Conservation (phyloP, 1,140 invertebrate species). For the Zaprionus taronus region DNA sequence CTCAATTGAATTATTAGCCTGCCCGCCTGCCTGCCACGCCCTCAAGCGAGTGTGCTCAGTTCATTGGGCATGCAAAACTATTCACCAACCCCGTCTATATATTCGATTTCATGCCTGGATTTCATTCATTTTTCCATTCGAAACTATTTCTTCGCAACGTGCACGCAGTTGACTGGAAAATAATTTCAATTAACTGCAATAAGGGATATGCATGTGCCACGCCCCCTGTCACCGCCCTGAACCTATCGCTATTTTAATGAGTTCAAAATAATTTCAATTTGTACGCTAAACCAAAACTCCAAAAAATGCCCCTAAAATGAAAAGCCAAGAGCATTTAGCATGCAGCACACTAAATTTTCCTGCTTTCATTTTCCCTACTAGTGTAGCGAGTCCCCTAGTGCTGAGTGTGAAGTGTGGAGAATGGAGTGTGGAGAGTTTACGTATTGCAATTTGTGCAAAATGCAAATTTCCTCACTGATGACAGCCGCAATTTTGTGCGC, state of each 20-base stretch:
- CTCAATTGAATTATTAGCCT: conserved; percentile 64
- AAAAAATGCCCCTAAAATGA: conserved; percentile 37
- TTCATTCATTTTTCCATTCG: conserved; percentile 30
- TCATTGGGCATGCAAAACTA: conserved; percentile 67
- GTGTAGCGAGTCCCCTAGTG: not conserved
- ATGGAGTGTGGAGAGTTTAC: conserved; percentile 52
- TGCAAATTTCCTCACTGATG: conserved; percentile 81
- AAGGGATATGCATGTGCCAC: conserved; percentile 32
- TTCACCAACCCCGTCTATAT: conserved; percentile 24
- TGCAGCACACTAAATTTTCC: conserved; percentile 49
- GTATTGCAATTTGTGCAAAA: conserved; percentile 82
- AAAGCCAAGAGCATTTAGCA: conserved; percentile 33
- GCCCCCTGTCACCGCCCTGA: conserved; percentile 10
- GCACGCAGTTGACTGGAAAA: conserved; percentile 60
- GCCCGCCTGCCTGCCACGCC: conserved; percentile 5
- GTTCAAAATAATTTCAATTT: conserved; percentile 63
- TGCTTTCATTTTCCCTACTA: conserved; percentile 16
- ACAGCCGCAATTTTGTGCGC: conserved; percentile 77
- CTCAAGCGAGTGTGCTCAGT: conserved; percentile 30
- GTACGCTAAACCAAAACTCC: conserved; percentile 13
- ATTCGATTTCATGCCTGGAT: conserved; percentile 23
- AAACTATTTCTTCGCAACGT: conserved; percentile 23
- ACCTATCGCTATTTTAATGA: conserved; percentile 42
- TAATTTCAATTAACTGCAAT: conserved; percentile 72
- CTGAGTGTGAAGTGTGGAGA: conserved; percentile 34